These are phyloP conservation scores for Corythoichthys haematopterus DNA, from an alignment of 2,113 vertebrate species.

Conservation along the genomic window DNA sequence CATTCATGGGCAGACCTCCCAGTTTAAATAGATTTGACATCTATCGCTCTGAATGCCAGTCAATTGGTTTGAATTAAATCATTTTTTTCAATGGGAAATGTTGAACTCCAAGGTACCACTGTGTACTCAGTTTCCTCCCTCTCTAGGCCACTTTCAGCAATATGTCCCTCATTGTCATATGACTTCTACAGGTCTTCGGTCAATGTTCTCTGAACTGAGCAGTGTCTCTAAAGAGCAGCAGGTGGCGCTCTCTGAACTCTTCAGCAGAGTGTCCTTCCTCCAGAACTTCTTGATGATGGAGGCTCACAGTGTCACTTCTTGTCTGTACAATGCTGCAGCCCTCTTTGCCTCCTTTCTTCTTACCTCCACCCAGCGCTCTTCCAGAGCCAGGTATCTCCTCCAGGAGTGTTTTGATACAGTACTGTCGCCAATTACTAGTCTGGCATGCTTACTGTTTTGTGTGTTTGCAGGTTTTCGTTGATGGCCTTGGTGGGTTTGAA, in stretches of 20 bases:
- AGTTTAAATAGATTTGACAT: too few species aligned
- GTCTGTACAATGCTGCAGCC: conserved; percentile 71
- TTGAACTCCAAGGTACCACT: neutral
- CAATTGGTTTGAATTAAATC: too few species aligned
- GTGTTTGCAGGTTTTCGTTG: conserved; percentile 60
- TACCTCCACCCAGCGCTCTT: conserved; percentile 70
- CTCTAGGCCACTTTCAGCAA: neutral
- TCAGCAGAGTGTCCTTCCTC: conserved; percentile 74
- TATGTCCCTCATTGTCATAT: neutral
- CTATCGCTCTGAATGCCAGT: too few species aligned
- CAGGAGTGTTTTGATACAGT: neutral
- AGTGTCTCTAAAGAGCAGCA: conserved; percentile 71
- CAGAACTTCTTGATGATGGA: conserved; percentile 77
- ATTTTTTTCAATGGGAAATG: neutral
- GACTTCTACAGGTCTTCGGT: conserved; percentile 60
- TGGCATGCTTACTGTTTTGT: neutral
- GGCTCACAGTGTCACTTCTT: conserved; percentile 71
- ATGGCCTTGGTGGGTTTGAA: conserved; percentile 68
- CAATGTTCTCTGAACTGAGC: conserved; percentile 71
- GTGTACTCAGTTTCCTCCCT: neutral
- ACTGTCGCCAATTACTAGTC: neutral
- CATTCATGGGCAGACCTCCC: too few species aligned
- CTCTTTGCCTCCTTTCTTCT: conserved; percentile 65
- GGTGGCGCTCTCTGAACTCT: conserved; percentile 73
- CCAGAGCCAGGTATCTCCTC: conserved; percentile 70